Conservation (phyloP, 2,888 invertebrate genomes). For the Diaphora mendica region DNA sequence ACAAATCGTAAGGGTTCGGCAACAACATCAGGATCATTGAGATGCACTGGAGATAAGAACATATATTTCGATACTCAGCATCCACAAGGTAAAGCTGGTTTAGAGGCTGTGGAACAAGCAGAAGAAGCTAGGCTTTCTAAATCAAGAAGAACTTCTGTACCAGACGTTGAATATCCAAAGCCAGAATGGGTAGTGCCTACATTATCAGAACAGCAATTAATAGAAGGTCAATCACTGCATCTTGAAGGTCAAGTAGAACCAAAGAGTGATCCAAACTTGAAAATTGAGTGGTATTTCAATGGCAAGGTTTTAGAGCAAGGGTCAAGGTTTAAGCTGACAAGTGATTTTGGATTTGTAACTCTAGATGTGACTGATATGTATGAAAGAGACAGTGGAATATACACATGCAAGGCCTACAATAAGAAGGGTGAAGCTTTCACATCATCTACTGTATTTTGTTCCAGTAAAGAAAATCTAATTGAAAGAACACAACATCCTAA, state of each 20-base stretch:
- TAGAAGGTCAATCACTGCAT: conserved; percentile 94
- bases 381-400: conserved; percentile 97
- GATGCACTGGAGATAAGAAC: conserved; percentile 92
- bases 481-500: conserved; percentile 97
- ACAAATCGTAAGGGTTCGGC: conserved; percentile 95
- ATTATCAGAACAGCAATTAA: conserved; percentile 91
- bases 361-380: conserved; percentile 97
- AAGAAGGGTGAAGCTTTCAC: conserved; percentile 96
- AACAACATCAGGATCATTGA: conserved; percentile 95
- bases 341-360: conserved; percentile 98
- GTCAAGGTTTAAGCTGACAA: conserved; percentile 95
- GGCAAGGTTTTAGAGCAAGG: conserved; percentile 95
- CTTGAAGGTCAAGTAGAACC: conserved; percentile 98
- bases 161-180: conserved; percentile 92
- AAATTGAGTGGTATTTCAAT: conserved; percentile 98
- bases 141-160: conserved; percentile 89
- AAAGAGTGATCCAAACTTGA: conserved; percentile 95
- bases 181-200: conserved; percentile 95
- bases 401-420: conserved; percentile 96
- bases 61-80: conserved; percentile 97
- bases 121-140: conserved; percentile 93
- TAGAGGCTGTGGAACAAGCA: conserved; percentile 95
- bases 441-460: conserved; percentile 94
- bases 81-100: conserved; percentile 96
- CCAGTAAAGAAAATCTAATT: conserved; percentile 93